A percentile compares a stretch with the other conserved stretches of the same genome.
Conservation (phyloP, 2,888 invertebrate species). For the Pristionchus fissidentatus region DNA sequence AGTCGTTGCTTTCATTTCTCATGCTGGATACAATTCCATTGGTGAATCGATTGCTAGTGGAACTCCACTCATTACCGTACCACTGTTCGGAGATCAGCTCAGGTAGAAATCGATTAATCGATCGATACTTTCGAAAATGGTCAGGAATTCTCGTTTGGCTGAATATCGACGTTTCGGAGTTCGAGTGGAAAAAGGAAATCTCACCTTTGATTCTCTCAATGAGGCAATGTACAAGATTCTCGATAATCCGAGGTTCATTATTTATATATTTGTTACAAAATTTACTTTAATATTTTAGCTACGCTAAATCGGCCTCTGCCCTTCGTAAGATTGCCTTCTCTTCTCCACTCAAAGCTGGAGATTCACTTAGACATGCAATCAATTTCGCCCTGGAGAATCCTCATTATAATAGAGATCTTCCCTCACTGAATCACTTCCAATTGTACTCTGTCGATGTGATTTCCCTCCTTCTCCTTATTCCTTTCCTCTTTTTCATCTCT, state of each 20-base stretch:
- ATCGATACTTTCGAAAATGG: background rate
- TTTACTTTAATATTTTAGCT: background rate
- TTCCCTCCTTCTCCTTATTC: background rate
- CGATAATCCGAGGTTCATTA: background rate
- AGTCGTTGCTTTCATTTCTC: constrained; percentile 39
- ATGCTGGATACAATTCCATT: constrained; percentile 44
- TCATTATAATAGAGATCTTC: constrained; percentile 9
- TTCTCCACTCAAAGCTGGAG: constrained; percentile 1
- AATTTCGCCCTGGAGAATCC: constrained; percentile 39
- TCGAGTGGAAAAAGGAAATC: constrained; percentile 1
- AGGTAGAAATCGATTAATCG: background rate
- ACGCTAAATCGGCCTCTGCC: background rate
- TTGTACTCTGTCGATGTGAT: constrained; percentile 32
- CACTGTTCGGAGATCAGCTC: constrained; percentile 30
- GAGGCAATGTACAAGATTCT: background rate
- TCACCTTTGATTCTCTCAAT: background rate
- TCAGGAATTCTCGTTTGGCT: constrained; percentile 43
- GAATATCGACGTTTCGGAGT: constrained; percentile 17
- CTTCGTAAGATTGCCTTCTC: constrained; percentile 24
- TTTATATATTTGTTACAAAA: too few relatives aligned
- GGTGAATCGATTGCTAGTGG: constrained; percentile 26
- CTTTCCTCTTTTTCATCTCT: background rate
- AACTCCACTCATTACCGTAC: constrained; percentile 24
- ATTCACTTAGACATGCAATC: background rate
- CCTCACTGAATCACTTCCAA: constrained; percentile 9